Evolutionary conservation across 2,888 invertebrate species (phyloP).

Genomic region (Orthonychiurus folsomi): DNA sequence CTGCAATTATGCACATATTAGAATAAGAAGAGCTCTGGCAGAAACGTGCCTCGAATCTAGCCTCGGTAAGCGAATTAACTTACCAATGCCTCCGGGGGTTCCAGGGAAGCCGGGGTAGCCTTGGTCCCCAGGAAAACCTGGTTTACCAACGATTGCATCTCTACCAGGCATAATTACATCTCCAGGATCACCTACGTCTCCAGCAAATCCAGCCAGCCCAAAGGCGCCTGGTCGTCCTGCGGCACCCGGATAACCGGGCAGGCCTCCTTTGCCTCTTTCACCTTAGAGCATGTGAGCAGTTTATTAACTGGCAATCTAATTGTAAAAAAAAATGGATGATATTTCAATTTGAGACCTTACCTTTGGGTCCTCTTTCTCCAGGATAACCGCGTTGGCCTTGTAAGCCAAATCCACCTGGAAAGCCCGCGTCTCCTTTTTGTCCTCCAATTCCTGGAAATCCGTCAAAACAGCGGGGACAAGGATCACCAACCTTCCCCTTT

Average conservation of each 20-base stretch:
- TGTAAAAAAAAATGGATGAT: too few species aligned
- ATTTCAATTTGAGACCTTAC: conserved; percentile 41
- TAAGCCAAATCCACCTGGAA: conserved; percentile 44
- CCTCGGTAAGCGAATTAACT: neutral
- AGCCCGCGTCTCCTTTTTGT: conserved; percentile 45
- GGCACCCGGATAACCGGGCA: conserved; percentile 55
- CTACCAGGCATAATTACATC: conserved; percentile 43
- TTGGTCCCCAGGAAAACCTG: conserved; percentile 44
- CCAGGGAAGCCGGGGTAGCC: conserved; percentile 53
- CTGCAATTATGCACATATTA: too few species aligned
- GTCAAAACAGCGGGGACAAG: conserved; percentile 55
- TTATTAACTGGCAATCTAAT: neutral
- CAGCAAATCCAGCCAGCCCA: conserved; percentile 45
- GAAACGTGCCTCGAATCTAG: too few species aligned
- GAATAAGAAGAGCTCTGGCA: conserved; percentile 13
- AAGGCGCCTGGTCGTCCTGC: conserved; percentile 54
- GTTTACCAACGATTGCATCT: conserved; percentile 32
- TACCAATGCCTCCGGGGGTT: conserved; percentile 51
- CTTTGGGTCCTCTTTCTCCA: conserved; percentile 47
- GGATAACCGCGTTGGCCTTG: conserved; percentile 44
- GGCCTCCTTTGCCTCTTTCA: conserved; percentile 19
- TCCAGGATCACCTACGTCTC: conserved; percentile 42
- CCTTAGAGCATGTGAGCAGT: conserved; percentile 1
- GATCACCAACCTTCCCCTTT: conserved; percentile 46
- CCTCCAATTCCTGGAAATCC: conserved; percentile 48